Evolutionary conservation across 2,797 vertebrate genomes (phyloP), one percentile per base, ranked within the genome.

Genomic region (Kryptopterus vitreolus): DNA sequence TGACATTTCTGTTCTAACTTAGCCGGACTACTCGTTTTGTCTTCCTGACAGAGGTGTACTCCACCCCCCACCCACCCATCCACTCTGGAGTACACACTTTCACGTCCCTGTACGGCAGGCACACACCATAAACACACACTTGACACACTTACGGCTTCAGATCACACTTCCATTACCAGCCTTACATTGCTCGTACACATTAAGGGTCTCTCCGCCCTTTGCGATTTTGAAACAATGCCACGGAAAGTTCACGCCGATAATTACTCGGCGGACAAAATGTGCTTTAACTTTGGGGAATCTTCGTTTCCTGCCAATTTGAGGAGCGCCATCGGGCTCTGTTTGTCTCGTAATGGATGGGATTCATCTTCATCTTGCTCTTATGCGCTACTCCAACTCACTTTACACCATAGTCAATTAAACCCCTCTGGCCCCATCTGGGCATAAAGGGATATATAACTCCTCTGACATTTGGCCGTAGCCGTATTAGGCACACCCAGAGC

Each of bases 401-500:
- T 91, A 91, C 90, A 89, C 92, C 89, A 88, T 89, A 92, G 92
- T 92, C 92, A 92, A 93, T 93, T 92, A 93, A 92, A 91, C 88
- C 92, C 93, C 90, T 86, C 87, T 89, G 91, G 92, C 86, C 88
- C 86, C 88, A 89, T 91, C 88, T 91, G 90, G 88, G 90, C 88
- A 89, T 90, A 92, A 93, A 94, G 91, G 91, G 91, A 94, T 92
- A 92, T 92, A 92, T 93, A 93, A 92, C 89, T 91, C 91, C 91
- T 91, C 81, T 94, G 92, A 93, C 93, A 92, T 94, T 94, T 94
- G 89, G 87, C 86, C 84, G 84, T 84, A 89, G 88, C 88, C 86
- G 85, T 92, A 92, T 93, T 92, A 93, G 90, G 89, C 92, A 91
- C 92, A 91, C 92, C 91, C 91, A 91, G 86, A 87, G 90, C 91